These are phyloP conservation scores for Paralichthys olivaceus DNA, from an alignment of 2,113 vertebrate species.

Conservation along the genomic window DNA sequence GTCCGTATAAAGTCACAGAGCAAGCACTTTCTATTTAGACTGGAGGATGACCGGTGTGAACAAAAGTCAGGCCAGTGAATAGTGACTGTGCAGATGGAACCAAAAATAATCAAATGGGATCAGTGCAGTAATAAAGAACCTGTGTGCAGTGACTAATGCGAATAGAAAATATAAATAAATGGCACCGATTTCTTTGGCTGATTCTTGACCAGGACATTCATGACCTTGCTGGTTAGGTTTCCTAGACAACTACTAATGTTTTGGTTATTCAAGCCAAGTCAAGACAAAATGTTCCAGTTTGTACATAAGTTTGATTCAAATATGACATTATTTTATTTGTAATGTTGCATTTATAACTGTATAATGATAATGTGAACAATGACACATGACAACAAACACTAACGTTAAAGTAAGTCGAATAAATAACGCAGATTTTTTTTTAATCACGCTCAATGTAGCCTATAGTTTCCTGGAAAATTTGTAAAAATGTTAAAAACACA, in stretches of 20 bases:
- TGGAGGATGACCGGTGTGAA: neutral
- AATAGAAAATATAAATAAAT: neutral
- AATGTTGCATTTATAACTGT: no score
- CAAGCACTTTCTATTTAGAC: constrained; percentile 51
- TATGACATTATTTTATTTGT: no score
- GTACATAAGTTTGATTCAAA: no score
- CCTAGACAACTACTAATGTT: neutral
- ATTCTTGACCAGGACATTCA: neutral
- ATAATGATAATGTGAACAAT: no score
- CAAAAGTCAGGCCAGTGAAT: constrained; percentile 2
- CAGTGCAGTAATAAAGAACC: neutral
- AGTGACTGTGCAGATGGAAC: constrained; percentile 30
- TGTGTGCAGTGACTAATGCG: neutral
- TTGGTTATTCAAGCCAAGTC: neutral
- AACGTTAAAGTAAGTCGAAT: no score
- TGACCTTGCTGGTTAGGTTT: neutral
- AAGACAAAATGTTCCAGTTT: no score
- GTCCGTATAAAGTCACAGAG: constrained; percentile 36
- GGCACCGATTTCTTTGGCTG: neutral
- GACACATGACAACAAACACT: no score
- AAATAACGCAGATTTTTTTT: no score
- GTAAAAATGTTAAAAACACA: no score
- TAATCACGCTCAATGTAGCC: no score
- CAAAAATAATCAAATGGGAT: constrained; percentile 14
- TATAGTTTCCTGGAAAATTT: no score